Evolutionary conservation across 2,797 vertebrate species (phyloP).

Genomic region (Monodelphis domestica): DNA sequence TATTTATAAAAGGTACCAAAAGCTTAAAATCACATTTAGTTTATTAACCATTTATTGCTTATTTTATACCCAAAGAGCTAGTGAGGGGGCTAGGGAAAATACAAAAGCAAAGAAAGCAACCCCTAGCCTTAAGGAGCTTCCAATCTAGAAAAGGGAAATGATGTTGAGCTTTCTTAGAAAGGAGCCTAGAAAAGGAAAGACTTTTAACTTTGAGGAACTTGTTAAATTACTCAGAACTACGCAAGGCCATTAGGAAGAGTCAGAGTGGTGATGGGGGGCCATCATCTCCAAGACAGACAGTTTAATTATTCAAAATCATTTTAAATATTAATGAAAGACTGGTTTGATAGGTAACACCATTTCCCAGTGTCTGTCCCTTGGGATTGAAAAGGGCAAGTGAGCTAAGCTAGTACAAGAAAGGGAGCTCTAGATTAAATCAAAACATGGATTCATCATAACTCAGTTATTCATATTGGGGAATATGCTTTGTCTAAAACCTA

Average conservation of each 20-base stretch:
- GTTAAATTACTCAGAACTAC: background rate
- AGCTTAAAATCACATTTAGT: background rate
- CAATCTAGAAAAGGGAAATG: background rate
- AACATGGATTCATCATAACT: background rate
- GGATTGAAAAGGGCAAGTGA: background rate
- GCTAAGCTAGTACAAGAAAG: background rate
- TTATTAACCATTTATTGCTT: conserved; percentile 8
- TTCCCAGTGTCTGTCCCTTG: background rate
- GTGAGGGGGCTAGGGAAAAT: background rate
- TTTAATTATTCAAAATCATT: background rate
- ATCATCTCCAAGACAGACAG: background rate
- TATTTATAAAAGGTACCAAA: background rate
- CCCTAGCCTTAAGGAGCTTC: background rate
- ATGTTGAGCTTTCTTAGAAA: background rate
- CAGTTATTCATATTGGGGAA: background rate
- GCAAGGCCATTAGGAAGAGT: background rate
- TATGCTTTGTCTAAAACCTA: background rate
- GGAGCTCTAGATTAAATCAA: background rate
- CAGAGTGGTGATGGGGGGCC: background rate
- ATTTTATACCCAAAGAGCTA: background rate
- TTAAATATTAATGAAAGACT: background rate
- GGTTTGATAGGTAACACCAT: background rate
- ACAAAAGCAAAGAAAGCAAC: background rate
- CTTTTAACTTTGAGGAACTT: background rate
- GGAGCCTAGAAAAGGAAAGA: background rate